Evolutionary conservation across 1,140 invertebrate genomes (phyloP), one percentile per base, ranked within the genome.

Genomic region (Dinothrombium tinctorium): DNA sequence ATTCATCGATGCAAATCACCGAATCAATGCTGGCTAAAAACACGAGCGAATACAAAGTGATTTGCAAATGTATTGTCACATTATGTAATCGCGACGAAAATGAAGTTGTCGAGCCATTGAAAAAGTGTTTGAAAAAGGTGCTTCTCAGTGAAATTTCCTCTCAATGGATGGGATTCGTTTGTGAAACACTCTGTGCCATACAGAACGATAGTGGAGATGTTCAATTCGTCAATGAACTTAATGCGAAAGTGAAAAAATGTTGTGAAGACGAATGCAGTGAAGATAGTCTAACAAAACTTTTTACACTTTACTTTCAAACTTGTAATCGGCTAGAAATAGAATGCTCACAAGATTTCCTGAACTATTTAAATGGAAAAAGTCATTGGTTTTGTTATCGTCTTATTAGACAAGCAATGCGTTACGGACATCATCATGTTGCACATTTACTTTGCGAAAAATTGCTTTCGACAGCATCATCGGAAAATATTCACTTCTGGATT

Each of bases 401-500:
- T 36, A 80, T 73, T 1, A 65, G 84, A 33, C 78, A 82, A 38
- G 80, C 81, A 1, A 67, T 81, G 8, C 65, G 76, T 60, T 74
- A 62, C 51, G 55, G 54, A 17, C 57, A 63, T 48, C 59, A 59
- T 51, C 41, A 49, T 19, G 45, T 60, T 21, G 60, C 59, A 11
- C 41, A 52, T 9, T 44, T 47, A 36, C 47, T 61, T 7, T 53
- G 58, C 40, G 42, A 44, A 17, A 38, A 42, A 20, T 31, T 58
- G 2, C 47, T 41, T 23, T 47, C 46, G n/a, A 42, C 46, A 12
- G 41, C 38, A 31, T 33, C 45, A 12, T 79, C 78, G 12, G 87
- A 94, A 53, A 74, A 84, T 53, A 69, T 81, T 31, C 74, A 87
- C 53, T 86, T 86, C 52, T 92, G 84, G 77, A 56, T 94, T 28